Evolutionary conservation across 1,140 invertebrate species (phyloP), one percentile per base, ranked within the genome.

Genomic region (Drosophila albomicans): DNA sequence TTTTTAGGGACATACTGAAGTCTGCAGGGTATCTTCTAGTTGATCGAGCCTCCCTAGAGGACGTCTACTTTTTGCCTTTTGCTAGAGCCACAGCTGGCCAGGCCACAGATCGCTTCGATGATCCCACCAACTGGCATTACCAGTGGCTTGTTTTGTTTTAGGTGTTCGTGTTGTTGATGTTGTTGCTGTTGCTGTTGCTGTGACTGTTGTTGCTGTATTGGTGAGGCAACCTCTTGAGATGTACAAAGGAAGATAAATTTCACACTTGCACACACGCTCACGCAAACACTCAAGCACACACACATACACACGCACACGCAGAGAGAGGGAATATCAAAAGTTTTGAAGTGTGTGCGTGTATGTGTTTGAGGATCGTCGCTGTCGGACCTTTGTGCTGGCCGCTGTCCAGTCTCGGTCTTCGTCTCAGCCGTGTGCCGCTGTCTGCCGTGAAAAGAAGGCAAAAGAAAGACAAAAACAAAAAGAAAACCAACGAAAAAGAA

Each of bases 201-300:
- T 32, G 32, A 8, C 5, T 61, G 46, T 61, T 32, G 16, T 6
- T 61, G 48, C 16, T 46, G 49, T 75, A 71, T 75, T 76, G 72
- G 65, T 65, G 79, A 79, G 84, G 85, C 81, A 88, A 85, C 81
- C 85, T 90, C 85, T 89, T 89, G 78, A 89, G 85, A 81, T 89
- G 75, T 78, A 89, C 85, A 89, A 89, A 85, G 85, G 81, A 89
- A 89, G 81, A 89, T 89, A 89, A 89, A 89, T 89, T 88, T 89
- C 81, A 88, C 85, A 88, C 85, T 75, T 71, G 62, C 63, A 86
- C 66, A 73, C 75, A 45, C 28, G 1, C 25, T 25, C 13, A 46
- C 56, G 5, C 28, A 43, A 43, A 43, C 41, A 43, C 41, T 43
- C 3, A 43, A 43, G 54, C 64, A 85, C 65, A 71, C 52, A 78